Conservation (phyloP, 2,888 invertebrate genomes). For the Hermaeophaga mercurialis region DNA sequence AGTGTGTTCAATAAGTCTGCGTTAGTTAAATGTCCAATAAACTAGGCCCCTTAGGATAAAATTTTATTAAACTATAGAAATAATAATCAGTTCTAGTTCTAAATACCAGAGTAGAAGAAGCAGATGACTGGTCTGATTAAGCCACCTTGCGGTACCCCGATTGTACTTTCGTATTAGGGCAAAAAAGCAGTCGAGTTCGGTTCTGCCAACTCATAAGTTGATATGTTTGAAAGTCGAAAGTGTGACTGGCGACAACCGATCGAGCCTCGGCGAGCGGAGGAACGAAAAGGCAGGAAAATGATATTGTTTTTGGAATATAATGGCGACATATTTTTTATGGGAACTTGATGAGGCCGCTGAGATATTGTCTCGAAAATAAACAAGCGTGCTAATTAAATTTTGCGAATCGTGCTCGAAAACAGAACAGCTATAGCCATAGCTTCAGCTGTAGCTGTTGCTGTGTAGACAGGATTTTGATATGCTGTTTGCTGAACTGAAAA, state of each 20-base stretch:
- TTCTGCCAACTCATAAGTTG: not conserved
- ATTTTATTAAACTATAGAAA: too few relatives aligned
- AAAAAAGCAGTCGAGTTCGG: too few relatives aligned
- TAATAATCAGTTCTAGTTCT: too few relatives aligned
- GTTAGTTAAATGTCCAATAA: too few relatives aligned
- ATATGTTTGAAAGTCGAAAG: not conserved
- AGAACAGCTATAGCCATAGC: slow-evolving; percentile 5
- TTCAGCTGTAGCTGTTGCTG: slow-evolving; percentile 1
- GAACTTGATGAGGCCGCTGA: slow-evolving; percentile 4
- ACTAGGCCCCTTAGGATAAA: too few relatives aligned
- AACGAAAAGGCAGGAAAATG: slow-evolving; percentile 2
- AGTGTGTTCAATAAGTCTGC: too few relatives aligned
- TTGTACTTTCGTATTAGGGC: too few relatives aligned
- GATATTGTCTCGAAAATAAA: slow-evolving; percentile 15
- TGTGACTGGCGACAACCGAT: not conserved
- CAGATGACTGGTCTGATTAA: too few relatives aligned
- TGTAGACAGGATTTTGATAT: slow-evolving; percentile 9
- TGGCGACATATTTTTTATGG: slow-evolving; percentile 11
- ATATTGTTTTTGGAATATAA: slow-evolving; percentile 11
- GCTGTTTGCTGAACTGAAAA: slow-evolving; percentile 7
- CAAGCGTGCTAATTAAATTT: slow-evolving; percentile 17
- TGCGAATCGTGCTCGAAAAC: slow-evolving; percentile 8
- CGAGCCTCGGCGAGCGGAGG: not conserved
- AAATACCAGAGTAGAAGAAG: too few relatives aligned
- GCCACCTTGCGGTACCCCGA: too few relatives aligned